Base-by-base conservation (phyloP, 1,140 invertebrate genomes). In the Drosophila fuyamai region DNA sequence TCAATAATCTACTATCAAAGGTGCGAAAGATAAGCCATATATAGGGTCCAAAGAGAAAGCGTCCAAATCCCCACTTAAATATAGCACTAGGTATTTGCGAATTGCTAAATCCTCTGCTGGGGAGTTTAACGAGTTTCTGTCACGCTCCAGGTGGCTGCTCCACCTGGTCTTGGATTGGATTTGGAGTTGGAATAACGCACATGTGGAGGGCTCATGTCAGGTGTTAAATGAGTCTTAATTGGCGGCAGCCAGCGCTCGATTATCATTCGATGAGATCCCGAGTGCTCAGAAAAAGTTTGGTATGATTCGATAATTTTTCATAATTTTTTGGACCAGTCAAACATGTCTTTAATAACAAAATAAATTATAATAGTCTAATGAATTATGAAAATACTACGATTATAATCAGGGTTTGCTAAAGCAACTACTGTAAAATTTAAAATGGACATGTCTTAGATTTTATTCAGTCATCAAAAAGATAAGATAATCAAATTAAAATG, bases 201-300 rank as follows among this genome's bases (percentile, higher is more conserved):
- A 71, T 50, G 65, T 56, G 65, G 51, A 35, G 66, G 36, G 6
- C 36, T 41, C 67, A 57, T 76, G 56, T 29, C 61, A 62, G 61
- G 73, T 81, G 79, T 47, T 73, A 77, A 73, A 60, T 66, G 47
- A 38, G 40, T 40, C 62, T 76, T 82, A 82, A 82, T 83, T 79
- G 59, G 29, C 40, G 63, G 67, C 79, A 47, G 63, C 57, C 36
- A 41, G 48, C 66, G 36, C 55, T 70, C 44, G 63, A 83, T 82
- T 78, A 81, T 47, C 60, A 53, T 46, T 23, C 3, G 23, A 23
- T 23, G 23, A 4, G 23, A 23, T 23, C 23, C 23, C 23, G 23
- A 23, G 23, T 23, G 2, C 3, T 23, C 23, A 23, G 23, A 23
- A 23, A 23, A 23, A 23, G 23, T 23, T 4, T 23, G 3, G 23